These are phyloP conservation scores for Tigriopus californicus DNA, from an alignment of 2,888 invertebrate species.

Conservation along the genomic window DNA sequence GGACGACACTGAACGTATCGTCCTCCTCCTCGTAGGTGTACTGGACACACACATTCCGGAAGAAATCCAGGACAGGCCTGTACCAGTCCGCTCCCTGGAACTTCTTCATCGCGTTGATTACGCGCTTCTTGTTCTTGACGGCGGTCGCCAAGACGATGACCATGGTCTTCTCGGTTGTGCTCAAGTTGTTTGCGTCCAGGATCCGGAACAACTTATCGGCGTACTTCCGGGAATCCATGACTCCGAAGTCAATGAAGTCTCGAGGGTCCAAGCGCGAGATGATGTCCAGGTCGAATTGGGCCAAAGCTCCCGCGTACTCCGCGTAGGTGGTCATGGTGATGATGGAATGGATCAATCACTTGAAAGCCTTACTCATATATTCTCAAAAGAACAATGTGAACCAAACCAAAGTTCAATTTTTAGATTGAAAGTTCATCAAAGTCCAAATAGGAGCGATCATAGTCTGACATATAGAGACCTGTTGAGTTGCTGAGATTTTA, in stretches of 20 bases:
- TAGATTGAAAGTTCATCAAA: no score
- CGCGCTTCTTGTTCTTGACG: not conserved
- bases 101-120: not conserved
- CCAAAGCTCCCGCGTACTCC: not conserved
- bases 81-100: not conserved
- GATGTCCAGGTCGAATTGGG: not conserved
- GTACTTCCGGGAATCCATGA: not conserved
- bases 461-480: no score
- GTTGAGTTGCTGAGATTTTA: no score
- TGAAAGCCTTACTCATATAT: no score
- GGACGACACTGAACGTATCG: no score
- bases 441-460: no score
- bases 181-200: not conserved
- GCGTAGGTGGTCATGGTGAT: not conserved
- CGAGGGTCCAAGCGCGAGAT: not conserved
- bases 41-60: not conserved
- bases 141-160: not conserved
- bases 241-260: no score
- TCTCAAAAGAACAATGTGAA: no score
- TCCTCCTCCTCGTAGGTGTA: no score
- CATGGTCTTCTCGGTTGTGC: not conserved
- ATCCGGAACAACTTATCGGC: not conserved
- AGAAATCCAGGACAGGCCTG: not conserved
- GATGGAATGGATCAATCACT: no score
- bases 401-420: no score